These are phyloP conservation scores for Eupristina koningsbergeri DNA, from an alignment of 1,140 invertebrate genomes.

Conservation along the genomic window DNA sequence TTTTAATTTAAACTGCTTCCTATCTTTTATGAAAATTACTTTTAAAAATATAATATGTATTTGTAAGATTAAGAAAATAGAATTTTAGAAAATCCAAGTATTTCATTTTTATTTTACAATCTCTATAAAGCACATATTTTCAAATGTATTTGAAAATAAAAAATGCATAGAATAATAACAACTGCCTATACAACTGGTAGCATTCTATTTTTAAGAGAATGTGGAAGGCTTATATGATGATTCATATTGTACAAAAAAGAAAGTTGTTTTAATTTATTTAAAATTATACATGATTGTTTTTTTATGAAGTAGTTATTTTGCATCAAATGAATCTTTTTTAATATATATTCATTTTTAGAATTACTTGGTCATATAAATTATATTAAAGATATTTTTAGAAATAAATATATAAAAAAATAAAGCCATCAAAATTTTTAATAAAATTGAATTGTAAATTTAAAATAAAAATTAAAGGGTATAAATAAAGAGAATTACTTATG, in stretches of 20 bases:
- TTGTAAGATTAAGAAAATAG: background rate
- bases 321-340: too few relatives aligned
- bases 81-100: background rate
- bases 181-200: background rate
- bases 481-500: too few relatives aligned
- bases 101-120: background rate
- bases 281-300: background rate
- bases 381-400: too few relatives aligned
- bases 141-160: background rate
- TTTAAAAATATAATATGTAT: background rate
- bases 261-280: background rate
- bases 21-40: background rate
- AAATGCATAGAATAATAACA: background rate
- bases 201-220: constrained; percentile 12
- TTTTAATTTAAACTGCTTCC: too few relatives aligned
- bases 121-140: background rate
- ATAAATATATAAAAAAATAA: too few relatives aligned
- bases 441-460: too few relatives aligned
- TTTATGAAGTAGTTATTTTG: background rate
- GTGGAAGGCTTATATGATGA: background rate
- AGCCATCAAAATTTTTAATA: too few relatives aligned
- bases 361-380: too few relatives aligned
- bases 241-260: too few relatives aligned
- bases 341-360: too few relatives aligned
- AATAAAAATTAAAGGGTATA: too few relatives aligned